These are phyloP conservation scores for Xanthorhoe designata DNA, from an alignment of 2,888 invertebrate genomes.

Conservation along the genomic window DNA sequence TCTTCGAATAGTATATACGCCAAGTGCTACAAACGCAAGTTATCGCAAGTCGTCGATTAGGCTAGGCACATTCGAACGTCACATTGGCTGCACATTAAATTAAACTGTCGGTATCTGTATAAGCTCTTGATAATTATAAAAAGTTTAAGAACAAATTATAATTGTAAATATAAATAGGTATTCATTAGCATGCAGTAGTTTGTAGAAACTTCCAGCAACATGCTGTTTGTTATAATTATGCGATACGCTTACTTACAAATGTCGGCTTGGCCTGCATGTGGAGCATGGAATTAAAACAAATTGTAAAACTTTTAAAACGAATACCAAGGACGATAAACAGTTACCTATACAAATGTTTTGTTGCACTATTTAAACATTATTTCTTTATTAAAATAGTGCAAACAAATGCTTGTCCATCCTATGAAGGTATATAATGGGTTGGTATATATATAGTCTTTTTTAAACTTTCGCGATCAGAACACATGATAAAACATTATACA, in stretches of 20 bases:
- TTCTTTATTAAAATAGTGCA: no score
- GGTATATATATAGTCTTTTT: no score
- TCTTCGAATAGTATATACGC: background rate
- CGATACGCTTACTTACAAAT: slow-evolving; percentile 68
- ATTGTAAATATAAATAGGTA: background rate
- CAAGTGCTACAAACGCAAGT: slow-evolving; percentile 4
- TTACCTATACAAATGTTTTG: no score
- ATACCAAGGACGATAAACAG: no score
- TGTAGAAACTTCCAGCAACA: background rate
- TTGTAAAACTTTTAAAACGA: no score
- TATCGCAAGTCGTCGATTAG: no score
- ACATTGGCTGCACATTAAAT: background rate
- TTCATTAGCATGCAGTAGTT: background rate
- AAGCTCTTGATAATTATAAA: background rate
- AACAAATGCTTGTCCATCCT: no score
- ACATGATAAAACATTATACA: no score
- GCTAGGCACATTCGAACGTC: slow-evolving; percentile 2
- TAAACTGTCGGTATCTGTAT: background rate
- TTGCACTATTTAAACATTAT: no score
- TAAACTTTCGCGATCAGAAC: no score
- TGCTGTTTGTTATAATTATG: slow-evolving; percentile 1
- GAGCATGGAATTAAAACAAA: slow-evolving; percentile 61
- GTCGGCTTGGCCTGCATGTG: slow-evolving; percentile 75
- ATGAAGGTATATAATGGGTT: no score
- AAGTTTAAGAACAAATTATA: background rate